Conservation (phyloP, 2,113 vertebrate genomes). For the Ciconia stormi region DNA sequence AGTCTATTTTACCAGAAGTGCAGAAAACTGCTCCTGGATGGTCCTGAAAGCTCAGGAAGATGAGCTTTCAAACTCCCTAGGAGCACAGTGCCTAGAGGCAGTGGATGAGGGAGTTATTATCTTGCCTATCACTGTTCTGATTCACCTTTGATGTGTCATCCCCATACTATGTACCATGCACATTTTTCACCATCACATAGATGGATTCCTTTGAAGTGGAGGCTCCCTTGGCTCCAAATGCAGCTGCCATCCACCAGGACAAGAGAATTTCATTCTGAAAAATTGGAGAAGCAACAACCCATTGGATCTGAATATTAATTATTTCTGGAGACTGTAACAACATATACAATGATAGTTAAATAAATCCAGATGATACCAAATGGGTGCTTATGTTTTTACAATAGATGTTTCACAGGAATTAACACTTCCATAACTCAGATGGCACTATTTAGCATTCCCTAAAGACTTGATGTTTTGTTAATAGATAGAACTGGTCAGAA, state of each 20-base stretch:
- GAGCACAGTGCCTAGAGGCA: not conserved
- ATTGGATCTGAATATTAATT: not conserved
- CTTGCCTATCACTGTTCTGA: not conserved
- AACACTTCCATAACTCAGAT: not conserved
- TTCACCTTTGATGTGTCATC: not conserved
- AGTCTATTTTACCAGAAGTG: not conserved
- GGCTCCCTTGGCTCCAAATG: not conserved
- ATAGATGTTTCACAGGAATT: not conserved
- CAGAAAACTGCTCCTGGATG: not conserved
- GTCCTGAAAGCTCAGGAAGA: not conserved
- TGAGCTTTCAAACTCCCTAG: not conserved
- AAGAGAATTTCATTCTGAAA: not conserved
- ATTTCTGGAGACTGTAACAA: not conserved
- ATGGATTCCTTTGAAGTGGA: not conserved
- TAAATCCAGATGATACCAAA: not conserved
- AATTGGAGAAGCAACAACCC: not conserved
- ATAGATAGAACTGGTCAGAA: not conserved
- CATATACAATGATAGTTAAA: not conserved
- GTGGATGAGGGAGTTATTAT: not conserved
- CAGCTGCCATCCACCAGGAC: not conserved
- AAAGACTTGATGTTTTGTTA: not conserved
- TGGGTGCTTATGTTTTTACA: not conserved
- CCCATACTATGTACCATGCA: not conserved
- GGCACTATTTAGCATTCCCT: not conserved
- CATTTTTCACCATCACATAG: fast-evolving